Percentiles rank a stretch among this genome's conserved stretches.
Conservation (phyloP, 2,797 vertebrate species). For the Anolis apletophallus region DNA sequence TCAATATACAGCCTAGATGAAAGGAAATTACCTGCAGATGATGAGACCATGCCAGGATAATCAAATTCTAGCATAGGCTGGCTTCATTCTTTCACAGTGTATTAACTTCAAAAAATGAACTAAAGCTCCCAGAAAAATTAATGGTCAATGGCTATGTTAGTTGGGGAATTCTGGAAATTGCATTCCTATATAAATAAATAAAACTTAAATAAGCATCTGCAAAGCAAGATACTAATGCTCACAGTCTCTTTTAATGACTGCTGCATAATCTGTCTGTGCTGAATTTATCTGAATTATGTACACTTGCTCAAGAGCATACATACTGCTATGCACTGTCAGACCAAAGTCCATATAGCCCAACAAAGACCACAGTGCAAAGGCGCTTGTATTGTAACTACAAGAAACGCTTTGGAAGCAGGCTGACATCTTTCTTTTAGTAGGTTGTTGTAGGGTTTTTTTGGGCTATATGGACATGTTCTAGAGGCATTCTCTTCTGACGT, state of each 20-base stretch:
- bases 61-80: no score
- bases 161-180: no score
- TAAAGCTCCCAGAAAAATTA: no score
- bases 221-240: slow-evolving; percentile 10
- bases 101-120: no score
- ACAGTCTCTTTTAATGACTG: neutral
- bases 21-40: neutral
- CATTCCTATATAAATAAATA: no score
- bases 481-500: no score
- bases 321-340: no score
- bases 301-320: neutral
- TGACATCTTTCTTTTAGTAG: neutral
- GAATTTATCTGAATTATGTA: neutral
- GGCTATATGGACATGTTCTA: no score
- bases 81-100: neutral
- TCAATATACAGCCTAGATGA: no score
- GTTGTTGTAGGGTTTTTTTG: no score
- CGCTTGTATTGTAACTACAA: neutral
- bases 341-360: neutral
- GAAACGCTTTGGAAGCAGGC: neutral
- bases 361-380: neutral
- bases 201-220: neutral
- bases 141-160: no score
- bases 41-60: neutral
- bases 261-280: neutral